Evolutionary conservation across 1,140 invertebrate species (phyloP).

Genomic region (Akabosia matsudoensis): DNA sequence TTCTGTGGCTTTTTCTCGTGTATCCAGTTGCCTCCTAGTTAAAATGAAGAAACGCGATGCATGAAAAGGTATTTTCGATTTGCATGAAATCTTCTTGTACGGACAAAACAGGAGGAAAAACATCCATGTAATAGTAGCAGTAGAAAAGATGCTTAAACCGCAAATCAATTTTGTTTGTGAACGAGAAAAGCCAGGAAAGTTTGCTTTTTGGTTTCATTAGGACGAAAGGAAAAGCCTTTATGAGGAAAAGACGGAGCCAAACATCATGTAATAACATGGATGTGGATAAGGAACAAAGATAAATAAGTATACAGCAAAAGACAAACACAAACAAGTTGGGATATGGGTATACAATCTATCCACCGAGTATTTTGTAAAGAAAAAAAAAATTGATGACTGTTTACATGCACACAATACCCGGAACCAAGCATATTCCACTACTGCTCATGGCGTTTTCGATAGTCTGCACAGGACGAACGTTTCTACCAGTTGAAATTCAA

Average conservation of each 20-base stretch:
- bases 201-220: not conserved
- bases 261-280: not conserved
- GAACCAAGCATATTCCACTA: no score
- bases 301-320: no score
- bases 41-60: no score
- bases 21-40: no score
- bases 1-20: not conserved
- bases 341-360: no score
- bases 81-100: not conserved
- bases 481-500: not conserved
- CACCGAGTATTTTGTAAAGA: no score
- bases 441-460: not conserved
- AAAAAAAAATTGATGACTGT: no score
- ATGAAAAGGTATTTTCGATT: not conserved
- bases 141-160: constrained; percentile 7
- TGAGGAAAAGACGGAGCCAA: not conserved
- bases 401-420: no score
- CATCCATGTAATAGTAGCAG: not conserved
- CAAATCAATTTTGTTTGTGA: not conserved
- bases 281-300: no score
- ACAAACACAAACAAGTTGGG: no score
- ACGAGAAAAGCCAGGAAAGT: not conserved
- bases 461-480: not conserved
- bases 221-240: not conserved
- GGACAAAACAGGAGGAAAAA: not conserved